These are phyloP conservation scores for Microtus ochrogaster DNA, from an alignment of 2,113 vertebrate species.

Conservation along the genomic window DNA sequence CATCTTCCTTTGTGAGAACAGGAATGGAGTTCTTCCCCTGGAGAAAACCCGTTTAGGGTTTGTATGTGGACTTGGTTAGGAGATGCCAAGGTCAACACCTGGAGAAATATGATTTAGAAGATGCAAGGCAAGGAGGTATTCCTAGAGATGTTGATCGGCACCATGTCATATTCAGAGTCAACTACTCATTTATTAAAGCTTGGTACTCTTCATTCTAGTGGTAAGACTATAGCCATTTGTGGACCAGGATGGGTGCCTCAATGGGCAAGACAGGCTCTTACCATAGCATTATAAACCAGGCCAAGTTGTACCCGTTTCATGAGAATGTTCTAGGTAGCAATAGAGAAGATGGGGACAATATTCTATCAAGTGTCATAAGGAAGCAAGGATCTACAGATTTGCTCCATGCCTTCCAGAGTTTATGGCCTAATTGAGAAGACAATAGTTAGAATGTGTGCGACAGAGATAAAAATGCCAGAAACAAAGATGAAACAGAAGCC, in stretches of 20 bases:
- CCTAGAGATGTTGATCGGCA: background rate
- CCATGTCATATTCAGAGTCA: background rate
- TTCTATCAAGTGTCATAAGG: background rate
- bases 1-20: background rate
- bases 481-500: background rate
- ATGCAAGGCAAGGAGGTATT: background rate
- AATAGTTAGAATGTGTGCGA: background rate
- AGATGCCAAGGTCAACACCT: background rate
- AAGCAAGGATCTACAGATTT: background rate
- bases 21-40: background rate
- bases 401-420: background rate
- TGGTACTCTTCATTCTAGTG: background rate
- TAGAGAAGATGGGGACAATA: background rate
- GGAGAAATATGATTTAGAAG: background rate
- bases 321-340: background rate
- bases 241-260: accelerated
- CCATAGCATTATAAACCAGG: background rate
- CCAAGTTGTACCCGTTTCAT: background rate
- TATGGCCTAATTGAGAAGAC: background rate
- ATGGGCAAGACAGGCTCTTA: background rate
- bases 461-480: background rate
- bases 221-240: background rate
- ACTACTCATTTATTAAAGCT: background rate
- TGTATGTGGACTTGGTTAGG: background rate
- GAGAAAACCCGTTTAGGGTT: background rate